Conservation (phyloP, 2,888 invertebrate species). For the Camptogramma bilineatum region DNA sequence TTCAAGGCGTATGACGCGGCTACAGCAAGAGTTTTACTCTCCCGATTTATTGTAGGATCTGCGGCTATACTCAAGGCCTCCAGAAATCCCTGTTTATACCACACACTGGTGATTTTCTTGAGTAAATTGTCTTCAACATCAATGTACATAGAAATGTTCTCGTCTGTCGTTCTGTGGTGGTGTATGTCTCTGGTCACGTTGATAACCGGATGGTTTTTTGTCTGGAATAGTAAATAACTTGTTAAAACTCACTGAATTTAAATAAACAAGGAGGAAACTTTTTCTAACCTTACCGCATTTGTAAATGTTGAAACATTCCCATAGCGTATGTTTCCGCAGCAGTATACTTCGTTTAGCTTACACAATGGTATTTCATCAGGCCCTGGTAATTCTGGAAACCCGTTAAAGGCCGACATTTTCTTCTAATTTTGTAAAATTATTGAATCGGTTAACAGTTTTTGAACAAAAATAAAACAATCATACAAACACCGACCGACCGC, state of each 20-base stretch:
- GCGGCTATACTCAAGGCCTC: conserved; percentile 88
- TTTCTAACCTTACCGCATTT: conserved; percentile 82
- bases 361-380: conserved; percentile 85
- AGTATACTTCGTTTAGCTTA: conserved; percentile 87
- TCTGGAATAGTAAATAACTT: conserved; percentile 65
- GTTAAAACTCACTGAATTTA: conserved; percentile 17
- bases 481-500: too few species aligned
- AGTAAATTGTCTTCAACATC: conserved; percentile 89
- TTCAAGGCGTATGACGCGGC: conserved; percentile 83
- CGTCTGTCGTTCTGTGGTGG: conserved; percentile 81
- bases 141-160: conserved; percentile 85
- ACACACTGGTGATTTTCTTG: conserved; percentile 90
- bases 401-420: conserved; percentile 80
- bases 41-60: conserved; percentile 78
- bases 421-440: neutral
- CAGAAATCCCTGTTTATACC: conserved; percentile 90
- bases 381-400: conserved; percentile 80
- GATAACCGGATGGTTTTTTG: conserved; percentile 89
- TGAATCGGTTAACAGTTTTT: conserved; percentile 6
- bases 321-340: conserved; percentile 83
- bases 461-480: neutral
- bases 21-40: conserved; percentile 81
- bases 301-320: conserved; percentile 86
- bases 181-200: conserved; percentile 88
- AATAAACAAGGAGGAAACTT: conserved; percentile 8